A percentile compares a stretch with the other conserved stretches of the same genome.
phyloP scores from a whole-genome alignment of 2,888 invertebrate species.

The Brenthis hecate region DNA sequence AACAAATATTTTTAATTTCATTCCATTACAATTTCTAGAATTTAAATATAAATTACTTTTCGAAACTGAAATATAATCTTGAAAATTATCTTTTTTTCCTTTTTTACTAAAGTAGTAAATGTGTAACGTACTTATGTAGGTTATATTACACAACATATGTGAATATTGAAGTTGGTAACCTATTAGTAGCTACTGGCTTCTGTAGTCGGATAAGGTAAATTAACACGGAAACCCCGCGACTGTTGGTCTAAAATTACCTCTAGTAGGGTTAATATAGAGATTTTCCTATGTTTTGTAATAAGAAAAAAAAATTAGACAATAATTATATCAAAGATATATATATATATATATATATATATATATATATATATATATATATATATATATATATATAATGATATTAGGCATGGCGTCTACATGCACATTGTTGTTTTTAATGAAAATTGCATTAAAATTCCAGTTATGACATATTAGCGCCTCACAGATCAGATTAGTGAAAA shows the following conservation, averaged over 20 bases:
- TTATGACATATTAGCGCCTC: too few species aligned
- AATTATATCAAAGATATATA: too few species aligned
- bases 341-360: too few species aligned
- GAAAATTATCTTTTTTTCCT: background rate
- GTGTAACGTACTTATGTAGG: too few species aligned
- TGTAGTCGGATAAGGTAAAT: constrained; percentile 33
- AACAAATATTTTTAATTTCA: too few species aligned
- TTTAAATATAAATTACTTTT: background rate
- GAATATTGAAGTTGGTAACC: constrained; percentile 14
- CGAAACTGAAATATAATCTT: background rate
- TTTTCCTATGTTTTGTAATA: constrained; percentile 10
- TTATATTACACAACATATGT: constrained; percentile 5
- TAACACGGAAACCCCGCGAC: constrained; percentile 33
- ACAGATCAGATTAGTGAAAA: too few species aligned
- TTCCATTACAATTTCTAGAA: background rate
- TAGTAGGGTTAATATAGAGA: constrained; percentile 32
- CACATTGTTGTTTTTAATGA: too few species aligned
- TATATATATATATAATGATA: too few species aligned
- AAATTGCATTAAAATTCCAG: too few species aligned
- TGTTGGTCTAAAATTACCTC: constrained; percentile 37
- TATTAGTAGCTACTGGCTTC: constrained; percentile 30
- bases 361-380: too few species aligned
- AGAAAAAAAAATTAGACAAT: background rate
- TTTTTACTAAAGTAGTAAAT: background rate
- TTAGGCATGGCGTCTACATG: too few species aligned